Conservation (phyloP, 2,113 vertebrate species). For the Microtus richardsoni region DNA sequence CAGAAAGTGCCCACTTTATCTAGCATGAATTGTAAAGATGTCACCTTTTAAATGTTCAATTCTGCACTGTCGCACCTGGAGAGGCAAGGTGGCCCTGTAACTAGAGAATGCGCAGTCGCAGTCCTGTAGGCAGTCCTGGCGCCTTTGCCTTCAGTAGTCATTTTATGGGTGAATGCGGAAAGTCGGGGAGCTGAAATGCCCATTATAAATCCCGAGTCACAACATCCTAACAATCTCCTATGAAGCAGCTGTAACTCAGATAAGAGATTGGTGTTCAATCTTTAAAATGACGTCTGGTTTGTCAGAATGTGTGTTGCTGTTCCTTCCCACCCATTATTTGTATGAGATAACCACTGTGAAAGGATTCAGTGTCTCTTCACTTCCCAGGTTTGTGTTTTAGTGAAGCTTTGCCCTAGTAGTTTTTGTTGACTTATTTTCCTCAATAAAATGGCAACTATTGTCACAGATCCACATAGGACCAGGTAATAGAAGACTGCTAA, state of each 20-base stretch:
- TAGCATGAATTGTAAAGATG: not conserved
- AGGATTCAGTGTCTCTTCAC: not conserved
- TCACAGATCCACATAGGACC: not conserved
- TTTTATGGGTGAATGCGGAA: not conserved
- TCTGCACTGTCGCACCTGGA: not conserved
- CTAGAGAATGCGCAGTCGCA: not conserved
- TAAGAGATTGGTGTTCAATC: slow-evolving; percentile 7
- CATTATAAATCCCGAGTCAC: not conserved
- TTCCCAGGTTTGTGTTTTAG: not conserved
- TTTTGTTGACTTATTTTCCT: slow-evolving; percentile 49
- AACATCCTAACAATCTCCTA: not conserved
- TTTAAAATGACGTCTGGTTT: not conserved
- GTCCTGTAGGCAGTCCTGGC: not conserved
- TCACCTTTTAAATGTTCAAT: not conserved
- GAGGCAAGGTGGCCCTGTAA: not conserved
- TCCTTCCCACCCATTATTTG: not conserved
- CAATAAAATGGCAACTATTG: slow-evolving; percentile 43
- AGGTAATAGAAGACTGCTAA: not conserved
- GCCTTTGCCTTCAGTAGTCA: not conserved
- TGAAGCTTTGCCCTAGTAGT: slow-evolving; percentile 2
- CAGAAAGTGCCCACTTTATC: not conserved
- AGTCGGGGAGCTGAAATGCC: slow-evolving; percentile 18
- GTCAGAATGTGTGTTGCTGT: not conserved
- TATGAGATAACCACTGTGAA: slow-evolving; percentile 17
- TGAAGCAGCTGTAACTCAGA: not conserved